phyloP scores from a whole-genome alignment of 2,113 vertebrate genomes.

The Ctenodactylus gundi region DNA sequence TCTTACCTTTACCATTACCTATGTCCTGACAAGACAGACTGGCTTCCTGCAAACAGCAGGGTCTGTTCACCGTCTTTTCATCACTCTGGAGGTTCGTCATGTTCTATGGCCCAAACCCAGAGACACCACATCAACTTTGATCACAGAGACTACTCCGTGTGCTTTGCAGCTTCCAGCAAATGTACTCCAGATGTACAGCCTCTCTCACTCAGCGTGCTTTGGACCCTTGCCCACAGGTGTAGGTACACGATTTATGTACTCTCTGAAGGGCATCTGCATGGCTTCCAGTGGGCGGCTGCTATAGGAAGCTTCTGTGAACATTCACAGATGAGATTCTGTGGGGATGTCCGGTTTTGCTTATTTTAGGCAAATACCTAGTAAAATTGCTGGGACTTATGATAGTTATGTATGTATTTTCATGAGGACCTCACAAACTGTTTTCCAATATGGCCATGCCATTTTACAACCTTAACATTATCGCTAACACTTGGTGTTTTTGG shows the following conservation, averaged over 20 bases:
- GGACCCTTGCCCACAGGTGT: background rate
- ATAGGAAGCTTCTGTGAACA: accelerated
- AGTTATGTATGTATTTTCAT: no score
- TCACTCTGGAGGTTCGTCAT: background rate
- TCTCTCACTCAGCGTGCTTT: background rate
- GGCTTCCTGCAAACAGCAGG: background rate
- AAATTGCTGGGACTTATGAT: background rate
- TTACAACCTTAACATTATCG: no score
- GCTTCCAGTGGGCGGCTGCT: background rate
- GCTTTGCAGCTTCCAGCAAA: no score
- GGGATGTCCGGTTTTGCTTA: background rate
- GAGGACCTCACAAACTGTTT: background rate
- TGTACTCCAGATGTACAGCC: no score
- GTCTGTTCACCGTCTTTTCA: background rate
- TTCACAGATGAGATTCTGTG: background rate
- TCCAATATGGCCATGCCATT: background rate
- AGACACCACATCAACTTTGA: background rate
- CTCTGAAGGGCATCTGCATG: no score
- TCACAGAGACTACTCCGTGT: background rate
- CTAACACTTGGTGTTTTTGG: background rate
- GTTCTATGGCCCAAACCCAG: background rate
- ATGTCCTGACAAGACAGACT: background rate
- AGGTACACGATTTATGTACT: accelerated
- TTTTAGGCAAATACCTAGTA: background rate
- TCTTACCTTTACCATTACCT: background rate